Evolutionary conservation across 92 coral and sea anemone species (phyloP).

Genomic region (Metridium senile): DNA sequence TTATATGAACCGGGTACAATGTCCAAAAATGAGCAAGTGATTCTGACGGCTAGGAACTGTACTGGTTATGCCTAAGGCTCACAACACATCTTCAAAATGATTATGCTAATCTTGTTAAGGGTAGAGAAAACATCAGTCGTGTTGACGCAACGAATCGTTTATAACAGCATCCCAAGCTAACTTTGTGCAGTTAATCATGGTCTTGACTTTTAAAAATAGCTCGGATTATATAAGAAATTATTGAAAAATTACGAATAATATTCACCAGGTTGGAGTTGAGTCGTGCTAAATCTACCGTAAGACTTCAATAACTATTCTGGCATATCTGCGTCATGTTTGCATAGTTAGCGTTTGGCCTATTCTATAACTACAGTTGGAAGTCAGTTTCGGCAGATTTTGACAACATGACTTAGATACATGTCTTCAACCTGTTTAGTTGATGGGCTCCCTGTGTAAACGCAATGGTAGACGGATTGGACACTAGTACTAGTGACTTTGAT

Average conservation of each 20-base stretch:
- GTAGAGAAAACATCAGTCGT: constrained; percentile 16
- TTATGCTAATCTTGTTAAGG: constrained; percentile 32
- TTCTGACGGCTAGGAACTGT: too few relatives aligned
- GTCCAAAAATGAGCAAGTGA: too few relatives aligned
- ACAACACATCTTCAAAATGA: constrained; percentile 12
- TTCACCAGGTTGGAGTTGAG: too few relatives aligned
- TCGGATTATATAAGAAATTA: neutral
- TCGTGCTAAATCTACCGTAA: neutral
- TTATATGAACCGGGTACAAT: too few relatives aligned
- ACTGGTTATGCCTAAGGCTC: constrained; percentile 26
- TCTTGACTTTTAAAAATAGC: neutral
- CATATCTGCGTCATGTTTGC: neutral
- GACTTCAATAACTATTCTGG: neutral
- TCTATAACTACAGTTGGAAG: neutral
- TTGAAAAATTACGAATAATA: too few relatives aligned
- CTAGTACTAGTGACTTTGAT: too few relatives aligned
- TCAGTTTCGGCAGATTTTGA: neutral
- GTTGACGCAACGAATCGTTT: constrained; percentile 26
- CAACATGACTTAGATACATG: too few relatives aligned
- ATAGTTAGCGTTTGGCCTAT: neutral
- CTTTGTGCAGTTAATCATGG: neutral
- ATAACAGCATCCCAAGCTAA: neutral
- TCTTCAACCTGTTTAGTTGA: neutral
- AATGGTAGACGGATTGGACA: neutral
- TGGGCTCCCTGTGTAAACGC: neutral